Evolutionary conservation across 2,113 vertebrate species (phyloP), one percentile per base, ranked within the genome.

Genomic region (Gambusia affinis): DNA sequence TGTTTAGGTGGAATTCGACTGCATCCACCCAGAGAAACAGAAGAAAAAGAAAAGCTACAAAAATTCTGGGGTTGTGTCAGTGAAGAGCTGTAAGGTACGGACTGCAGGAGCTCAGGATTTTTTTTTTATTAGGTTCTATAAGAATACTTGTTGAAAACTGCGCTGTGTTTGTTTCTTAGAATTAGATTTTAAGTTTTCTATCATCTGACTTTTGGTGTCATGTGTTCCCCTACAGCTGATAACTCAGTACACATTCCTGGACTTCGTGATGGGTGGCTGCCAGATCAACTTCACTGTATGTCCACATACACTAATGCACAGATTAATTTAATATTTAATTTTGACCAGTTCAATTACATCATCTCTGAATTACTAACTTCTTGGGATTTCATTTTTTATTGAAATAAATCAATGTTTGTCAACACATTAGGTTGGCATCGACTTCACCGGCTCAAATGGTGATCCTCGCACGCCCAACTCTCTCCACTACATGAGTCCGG

Each of bases 371-470:
- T 29, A 61, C 19, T 35, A 61, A 73, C 3, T 39, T 22, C 8
- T 62, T 78, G 35, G 61, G 61, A 54, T 60, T 27, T n/a, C 0
- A 44, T 8, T 29, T 44, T 47, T 76, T 1, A 29, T 19, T 57
- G 12, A 42, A 63, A 42, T 28, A 62, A 66, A 44, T 44, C 15
- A 14, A 64, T 71, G n/a, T 67, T 0, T 54, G 7, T 57, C 30
- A 42, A 67, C 3, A 4, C 27, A 62, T 54, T 57, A 98, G 98
- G 97, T 99, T 30, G 97, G 96, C 5, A 74, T 99, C 28, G 98
- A 98, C 92, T 99, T 99, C 90, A 99, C 97, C 17, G 97, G 96
- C 62, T 99, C 96, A 66, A 99, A 96, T 2, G 96, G 96, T 29
- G 96, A 99, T 80, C 98, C 98, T 51, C 96, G 87, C 24, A 97